Percentiles rank a stretch among this genome's conserved stretches.
Conservation (phyloP, 2,797 vertebrate species). For the Tolypeutes matacus region DNA sequence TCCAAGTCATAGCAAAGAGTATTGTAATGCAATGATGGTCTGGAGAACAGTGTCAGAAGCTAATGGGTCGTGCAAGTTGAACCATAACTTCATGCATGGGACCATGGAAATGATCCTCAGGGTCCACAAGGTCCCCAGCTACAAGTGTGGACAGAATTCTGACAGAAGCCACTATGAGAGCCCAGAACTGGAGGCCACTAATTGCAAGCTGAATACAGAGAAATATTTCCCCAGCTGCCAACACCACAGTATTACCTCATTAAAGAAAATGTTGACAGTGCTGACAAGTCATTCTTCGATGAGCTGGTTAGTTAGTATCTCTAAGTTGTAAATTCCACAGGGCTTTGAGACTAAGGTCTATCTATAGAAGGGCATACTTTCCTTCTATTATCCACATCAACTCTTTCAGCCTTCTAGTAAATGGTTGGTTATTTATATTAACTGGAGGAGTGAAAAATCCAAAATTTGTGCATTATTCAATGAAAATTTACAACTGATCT, state of each 20-base stretch:
- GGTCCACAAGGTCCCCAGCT: not conserved
- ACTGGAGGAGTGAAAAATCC: not conserved
- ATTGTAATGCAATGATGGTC: not conserved
- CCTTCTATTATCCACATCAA: not conserved
- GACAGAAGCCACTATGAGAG: not conserved
- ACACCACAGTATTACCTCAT: not conserved
- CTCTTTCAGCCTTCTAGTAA: not conserved
- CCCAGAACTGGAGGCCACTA: not conserved
- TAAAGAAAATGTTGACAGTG: constrained; percentile 62
- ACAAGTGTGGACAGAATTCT: not conserved
- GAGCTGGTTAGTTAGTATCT: constrained; percentile 71
- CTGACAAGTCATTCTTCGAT: constrained; percentile 74
- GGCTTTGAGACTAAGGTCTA: not conserved
- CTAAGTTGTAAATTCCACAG: constrained; percentile 35
- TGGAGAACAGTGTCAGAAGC: constrained; percentile 35
- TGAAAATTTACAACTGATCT: constrained; percentile 14
- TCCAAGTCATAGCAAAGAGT: not conserved
- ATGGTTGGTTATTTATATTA: not conserved
- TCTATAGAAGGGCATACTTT: not conserved
- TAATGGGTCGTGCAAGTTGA: not conserved
- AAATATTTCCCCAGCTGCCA: not conserved
- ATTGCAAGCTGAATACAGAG: not conserved
- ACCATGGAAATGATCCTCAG: not conserved
- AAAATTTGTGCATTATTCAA: not conserved
- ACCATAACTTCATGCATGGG: not conserved